A percentile compares a stretch with the other conserved stretches of the same genome.
Evolutionary conservation across 1,140 invertebrate species (phyloP).

Genomic region (Drosophila murphyi): DNA sequence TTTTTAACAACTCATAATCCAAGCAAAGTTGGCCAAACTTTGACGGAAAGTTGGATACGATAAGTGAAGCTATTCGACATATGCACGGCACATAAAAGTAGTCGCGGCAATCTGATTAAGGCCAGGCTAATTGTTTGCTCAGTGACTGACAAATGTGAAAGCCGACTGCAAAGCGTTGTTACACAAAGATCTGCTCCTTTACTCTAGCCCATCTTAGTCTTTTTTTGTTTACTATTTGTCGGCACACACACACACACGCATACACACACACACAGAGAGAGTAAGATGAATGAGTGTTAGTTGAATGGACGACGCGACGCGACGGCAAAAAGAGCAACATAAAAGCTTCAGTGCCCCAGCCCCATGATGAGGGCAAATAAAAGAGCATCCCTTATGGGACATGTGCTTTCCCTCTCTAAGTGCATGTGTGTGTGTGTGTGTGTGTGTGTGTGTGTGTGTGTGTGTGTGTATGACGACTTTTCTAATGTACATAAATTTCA

Average conservation of each 20-base stretch:
- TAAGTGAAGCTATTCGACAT: slow-evolving; percentile 40
- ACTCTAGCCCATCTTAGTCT: background rate
- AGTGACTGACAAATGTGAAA: slow-evolving; percentile 50
- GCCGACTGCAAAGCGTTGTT: slow-evolving; percentile 45
- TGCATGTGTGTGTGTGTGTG: too few relatives aligned
- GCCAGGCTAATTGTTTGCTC: slow-evolving; percentile 67
- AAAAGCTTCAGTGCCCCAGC: slow-evolving; percentile 37
- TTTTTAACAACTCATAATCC: slow-evolving; percentile 58
- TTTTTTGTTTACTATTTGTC: slow-evolving; percentile 21
- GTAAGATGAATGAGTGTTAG: slow-evolving; percentile 68
- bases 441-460: background rate
- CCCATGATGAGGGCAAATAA: slow-evolving; percentile 55
- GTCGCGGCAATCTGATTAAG: slow-evolving; percentile 66
- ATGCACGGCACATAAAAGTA: slow-evolving; percentile 37
- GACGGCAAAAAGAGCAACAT: slow-evolving; percentile 43
- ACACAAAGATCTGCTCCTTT: background rate
- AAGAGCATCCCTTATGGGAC: slow-evolving; percentile 77
- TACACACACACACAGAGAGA: background rate
- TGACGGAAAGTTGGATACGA: background rate
- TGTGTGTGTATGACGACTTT: slow-evolving; percentile 29
- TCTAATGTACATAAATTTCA: slow-evolving; percentile 81
- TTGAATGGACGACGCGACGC: slow-evolving; percentile 52
- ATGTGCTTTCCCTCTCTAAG: slow-evolving; percentile 43
- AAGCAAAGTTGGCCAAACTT: slow-evolving; percentile 54
- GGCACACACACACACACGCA: background rate